A percentile compares a stretch with the other conserved stretches of the same genome.
These are phyloP conservation scores for Oceanodroma tethys DNA, from an alignment of 2,113 vertebrate species.

Conservation along the genomic window DNA sequence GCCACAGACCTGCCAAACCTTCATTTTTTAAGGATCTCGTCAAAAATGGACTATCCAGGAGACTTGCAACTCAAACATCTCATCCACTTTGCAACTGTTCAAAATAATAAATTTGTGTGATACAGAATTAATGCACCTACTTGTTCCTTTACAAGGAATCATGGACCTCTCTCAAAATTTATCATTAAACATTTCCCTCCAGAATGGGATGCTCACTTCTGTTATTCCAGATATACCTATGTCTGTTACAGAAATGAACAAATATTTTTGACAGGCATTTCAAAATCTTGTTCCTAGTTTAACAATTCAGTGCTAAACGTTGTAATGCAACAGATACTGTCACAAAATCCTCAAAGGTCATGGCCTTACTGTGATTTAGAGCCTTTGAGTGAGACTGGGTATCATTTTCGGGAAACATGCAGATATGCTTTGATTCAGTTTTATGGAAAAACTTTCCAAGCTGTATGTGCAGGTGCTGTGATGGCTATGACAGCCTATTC, in stretches of 20 bases:
- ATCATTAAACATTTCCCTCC: neutral
- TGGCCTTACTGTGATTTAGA: neutral
- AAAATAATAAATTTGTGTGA: neutral
- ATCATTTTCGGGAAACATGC: neutral
- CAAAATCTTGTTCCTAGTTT: neutral
- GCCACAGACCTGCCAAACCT: neutral
- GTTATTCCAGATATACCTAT: neutral
- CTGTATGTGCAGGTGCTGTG: neutral
- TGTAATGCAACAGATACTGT: neutral
- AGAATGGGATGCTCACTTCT: neutral
- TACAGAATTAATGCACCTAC: neutral
- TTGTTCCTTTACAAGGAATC: neutral
- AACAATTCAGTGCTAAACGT: neutral
- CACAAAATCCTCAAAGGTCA: neutral
- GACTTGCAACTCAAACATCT: neutral
- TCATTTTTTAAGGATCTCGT: neutral
- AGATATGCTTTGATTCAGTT: neutral
- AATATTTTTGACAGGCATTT: neutral
- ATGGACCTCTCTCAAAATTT: fast-evolving
- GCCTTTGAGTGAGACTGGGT: neutral
- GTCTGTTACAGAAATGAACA: neutral
- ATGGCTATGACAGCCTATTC: neutral
- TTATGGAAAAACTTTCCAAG: neutral
- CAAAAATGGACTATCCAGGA: neutral
- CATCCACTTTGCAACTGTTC: neutral